Evolutionary conservation across 2,888 invertebrate genomes (phyloP), one percentile per base, ranked within the genome.

Genomic region (Tetanocera ferruginea): DNA sequence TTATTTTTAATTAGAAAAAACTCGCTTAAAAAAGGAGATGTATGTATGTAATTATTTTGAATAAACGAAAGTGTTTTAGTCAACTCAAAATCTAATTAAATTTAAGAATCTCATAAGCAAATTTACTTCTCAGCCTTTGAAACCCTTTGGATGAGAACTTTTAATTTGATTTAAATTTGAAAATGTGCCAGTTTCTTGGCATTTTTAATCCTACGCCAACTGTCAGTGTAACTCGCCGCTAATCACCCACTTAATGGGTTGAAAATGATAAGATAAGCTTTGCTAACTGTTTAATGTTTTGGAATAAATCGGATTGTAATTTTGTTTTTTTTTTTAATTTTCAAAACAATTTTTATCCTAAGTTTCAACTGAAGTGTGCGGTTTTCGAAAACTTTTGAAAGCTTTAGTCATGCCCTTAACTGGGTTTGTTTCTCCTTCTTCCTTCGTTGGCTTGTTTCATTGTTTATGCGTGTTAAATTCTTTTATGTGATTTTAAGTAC

Each of bases 181-280:
- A 43, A 11, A 43, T 43, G 11, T 6, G 43, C 43, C 43, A 17
- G 23, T 11, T 51, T 14, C 3, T 1, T 25, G 17, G n/a, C 51
- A 37, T 3, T 34, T 37, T 6, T 23, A 6, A 49, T 14, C 69
- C 25, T 69, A 67, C 75, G 51, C 79, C 19, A 80, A 81, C 73
- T 79, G 80, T 76, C 76, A 78, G 77, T 82, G 82, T 79, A 85
- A 84, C 83, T 86, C 84, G 81, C 81, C 82, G 83, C 87, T 88
- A 88, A 88, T 88, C 86, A 86, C 88, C 23, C 88, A 87, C 85
- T 84, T 83, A 84, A 84, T 84, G 84, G 84, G 78, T 84, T 84
- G 84, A 82, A 83, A 84, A 84, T 83, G 83, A 83, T 81, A 80
- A 83, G 84, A 84, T 84, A 84, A 88, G 84, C 82, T 81, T 82